Evolutionary conservation across 2,113 vertebrate genomes (phyloP).

Genomic region (Rhineura floridana): DNA sequence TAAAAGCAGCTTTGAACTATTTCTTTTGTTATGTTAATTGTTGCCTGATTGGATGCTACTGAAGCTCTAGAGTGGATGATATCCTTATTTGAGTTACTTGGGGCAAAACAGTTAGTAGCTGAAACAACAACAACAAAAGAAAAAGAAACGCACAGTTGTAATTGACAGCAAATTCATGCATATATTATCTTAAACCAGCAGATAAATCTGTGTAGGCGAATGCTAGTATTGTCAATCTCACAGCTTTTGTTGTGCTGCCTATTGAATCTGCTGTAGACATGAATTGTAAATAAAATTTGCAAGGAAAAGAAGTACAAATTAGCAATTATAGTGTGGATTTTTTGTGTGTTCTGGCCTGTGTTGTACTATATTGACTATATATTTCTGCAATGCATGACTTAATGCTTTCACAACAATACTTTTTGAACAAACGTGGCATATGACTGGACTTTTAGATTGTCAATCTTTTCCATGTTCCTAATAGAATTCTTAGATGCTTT

Average conservation of each 20-base stretch:
- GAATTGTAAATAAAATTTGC: constrained; percentile 48
- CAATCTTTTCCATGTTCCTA: constrained; percentile 38
- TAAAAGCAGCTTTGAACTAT: not conserved
- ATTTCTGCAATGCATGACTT: constrained; percentile 6
- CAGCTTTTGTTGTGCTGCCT: constrained; percentile 40
- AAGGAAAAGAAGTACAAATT: constrained; percentile 28
- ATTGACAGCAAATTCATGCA: constrained; percentile 7
- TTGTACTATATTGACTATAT: not conserved
- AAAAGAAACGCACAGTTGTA: not conserved
- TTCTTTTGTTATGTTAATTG: not conserved
- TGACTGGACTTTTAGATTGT: not conserved
- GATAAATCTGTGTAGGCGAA: constrained; percentile 15
- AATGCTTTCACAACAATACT: constrained; percentile 11
- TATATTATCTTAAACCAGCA: not conserved
- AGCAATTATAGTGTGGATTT: constrained; percentile 51
- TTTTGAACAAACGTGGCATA: constrained; percentile 41
- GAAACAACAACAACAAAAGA: constrained; percentile 9
- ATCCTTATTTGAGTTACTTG: constrained; percentile 8
- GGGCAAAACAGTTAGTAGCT: constrained; percentile 8
- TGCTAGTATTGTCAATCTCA: not conserved
- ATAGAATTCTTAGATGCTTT: constrained; percentile 45
- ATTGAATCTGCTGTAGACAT: constrained; percentile 29
- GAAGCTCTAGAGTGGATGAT: not conserved
- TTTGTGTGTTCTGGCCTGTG: constrained; percentile 22
- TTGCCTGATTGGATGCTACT: not conserved